Evolutionary conservation across 2,113 vertebrate genomes (phyloP).

Genomic region (Neodon shergylaensis): DNA sequence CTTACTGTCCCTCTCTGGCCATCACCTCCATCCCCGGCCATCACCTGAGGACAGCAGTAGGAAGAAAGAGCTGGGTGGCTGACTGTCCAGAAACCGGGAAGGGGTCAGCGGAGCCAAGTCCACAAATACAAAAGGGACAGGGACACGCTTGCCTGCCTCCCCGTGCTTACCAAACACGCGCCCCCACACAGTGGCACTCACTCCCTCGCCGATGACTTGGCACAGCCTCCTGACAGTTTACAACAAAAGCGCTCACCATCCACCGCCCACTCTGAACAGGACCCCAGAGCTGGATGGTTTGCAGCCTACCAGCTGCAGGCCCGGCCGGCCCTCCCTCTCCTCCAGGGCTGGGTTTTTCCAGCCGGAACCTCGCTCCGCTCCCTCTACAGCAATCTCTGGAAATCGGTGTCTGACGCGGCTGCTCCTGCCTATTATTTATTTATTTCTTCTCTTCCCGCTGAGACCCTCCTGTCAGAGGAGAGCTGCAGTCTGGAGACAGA

Average conservation of each 20-base stretch:
- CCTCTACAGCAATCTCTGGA: constrained; percentile 73
- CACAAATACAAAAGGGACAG: neutral
- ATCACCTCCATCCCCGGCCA: too few species aligned
- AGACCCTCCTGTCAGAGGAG: constrained; percentile 64
- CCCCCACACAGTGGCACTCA: neutral
- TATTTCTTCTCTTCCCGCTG: constrained; percentile 65
- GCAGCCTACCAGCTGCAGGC: neutral
- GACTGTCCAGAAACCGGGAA: neutral
- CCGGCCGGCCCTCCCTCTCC: constrained; percentile 44
- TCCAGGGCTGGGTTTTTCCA: constrained; percentile 82
- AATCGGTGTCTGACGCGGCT: constrained; percentile 77
- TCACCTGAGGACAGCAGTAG: neutral
- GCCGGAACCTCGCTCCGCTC: constrained; percentile 67
- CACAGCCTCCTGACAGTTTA: neutral
- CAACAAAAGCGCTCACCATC: neutral
- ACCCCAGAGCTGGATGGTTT: neutral
- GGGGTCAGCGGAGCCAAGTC: neutral
- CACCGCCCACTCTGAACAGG: neutral
- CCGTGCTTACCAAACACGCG: neutral
- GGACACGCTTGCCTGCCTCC: neutral
- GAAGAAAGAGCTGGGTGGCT: neutral
- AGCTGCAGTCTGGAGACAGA: constrained; percentile 58
- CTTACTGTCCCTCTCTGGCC: neutral
- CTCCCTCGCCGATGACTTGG: neutral
- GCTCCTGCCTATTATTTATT: constrained; percentile 63